Percentiles rank a stretch among this genome's conserved stretches.
phyloP scores from a whole-genome alignment of 1,140 invertebrate genomes.

The Psix sp. region DNA sequence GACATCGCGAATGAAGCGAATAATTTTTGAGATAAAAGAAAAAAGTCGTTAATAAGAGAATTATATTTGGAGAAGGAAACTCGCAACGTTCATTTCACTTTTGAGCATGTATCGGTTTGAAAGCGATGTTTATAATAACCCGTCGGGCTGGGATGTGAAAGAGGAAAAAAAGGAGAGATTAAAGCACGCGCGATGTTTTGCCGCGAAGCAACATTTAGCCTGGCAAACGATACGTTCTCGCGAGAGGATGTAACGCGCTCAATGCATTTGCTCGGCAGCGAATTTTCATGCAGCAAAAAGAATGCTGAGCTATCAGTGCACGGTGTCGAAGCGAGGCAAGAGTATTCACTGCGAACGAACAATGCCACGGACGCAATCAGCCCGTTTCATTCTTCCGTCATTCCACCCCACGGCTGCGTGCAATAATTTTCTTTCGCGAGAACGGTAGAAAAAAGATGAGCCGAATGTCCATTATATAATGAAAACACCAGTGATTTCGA shows the following conservation, averaged over 20 bases:
- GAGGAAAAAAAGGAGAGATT: constrained; percentile 20
- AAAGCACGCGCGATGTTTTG: constrained; percentile 41
- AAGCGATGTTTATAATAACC: constrained; percentile 34
- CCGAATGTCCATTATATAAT: constrained; percentile 53
- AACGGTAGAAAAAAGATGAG: constrained; percentile 41
- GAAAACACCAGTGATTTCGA: constrained; percentile 23
- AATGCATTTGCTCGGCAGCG: constrained; percentile 39
- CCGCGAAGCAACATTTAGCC: constrained; percentile 39
- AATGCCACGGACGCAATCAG: constrained; percentile 50
- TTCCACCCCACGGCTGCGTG: constrained; percentile 44
- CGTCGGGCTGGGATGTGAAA: constrained; percentile 1
- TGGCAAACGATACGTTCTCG: constrained; percentile 38
- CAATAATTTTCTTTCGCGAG: constrained; percentile 52
- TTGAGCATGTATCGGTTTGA: constrained; percentile 14
- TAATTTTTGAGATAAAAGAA: not conserved
- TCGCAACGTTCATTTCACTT: constrained; percentile 4
- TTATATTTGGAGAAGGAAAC: constrained; percentile 2
- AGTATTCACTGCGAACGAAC: constrained; percentile 49
- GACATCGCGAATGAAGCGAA: not conserved
- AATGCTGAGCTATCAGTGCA: constrained; percentile 43
- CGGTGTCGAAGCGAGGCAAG: constrained; percentile 49
- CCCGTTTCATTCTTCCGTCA: constrained; percentile 52
- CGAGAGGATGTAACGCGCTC: constrained; percentile 29
- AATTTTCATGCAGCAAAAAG: constrained; percentile 55
- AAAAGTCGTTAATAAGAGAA: constrained; percentile 16